These are phyloP conservation scores for Blera fallax DNA, from an alignment of 2,888 invertebrate species.

Conservation along the genomic window DNA sequence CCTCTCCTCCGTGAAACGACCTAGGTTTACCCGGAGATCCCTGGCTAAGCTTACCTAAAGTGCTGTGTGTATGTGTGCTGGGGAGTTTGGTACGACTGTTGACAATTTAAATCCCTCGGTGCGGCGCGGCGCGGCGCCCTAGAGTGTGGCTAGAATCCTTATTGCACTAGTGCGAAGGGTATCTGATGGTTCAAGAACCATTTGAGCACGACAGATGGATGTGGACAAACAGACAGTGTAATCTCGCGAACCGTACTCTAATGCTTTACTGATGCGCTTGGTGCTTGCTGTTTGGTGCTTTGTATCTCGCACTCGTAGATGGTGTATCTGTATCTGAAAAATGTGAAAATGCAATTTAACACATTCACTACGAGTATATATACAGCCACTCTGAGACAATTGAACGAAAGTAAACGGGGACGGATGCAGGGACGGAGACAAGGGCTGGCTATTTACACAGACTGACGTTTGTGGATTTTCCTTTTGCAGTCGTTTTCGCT, in stretches of 20 bases:
- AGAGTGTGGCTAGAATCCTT: background rate
- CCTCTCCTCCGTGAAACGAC: slow-evolving; percentile 1
- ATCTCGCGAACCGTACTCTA: slow-evolving; percentile 16
- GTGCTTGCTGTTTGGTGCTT: background rate
- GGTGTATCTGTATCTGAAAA: slow-evolving; percentile 43
- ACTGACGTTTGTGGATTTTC: background rate
- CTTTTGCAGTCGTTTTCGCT: background rate
- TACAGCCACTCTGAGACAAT: background rate
- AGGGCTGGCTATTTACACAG: background rate
- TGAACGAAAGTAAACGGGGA: background rate
- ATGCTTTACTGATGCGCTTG: background rate
- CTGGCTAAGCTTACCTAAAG: slow-evolving; percentile 14
- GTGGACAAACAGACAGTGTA: slow-evolving; percentile 27
- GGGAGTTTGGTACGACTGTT: slow-evolving; percentile 16
- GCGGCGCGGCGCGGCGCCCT: background rate
- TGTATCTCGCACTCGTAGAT: background rate
- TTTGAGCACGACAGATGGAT: slow-evolving; percentile 19
- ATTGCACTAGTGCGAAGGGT: background rate
- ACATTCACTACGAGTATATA: background rate
- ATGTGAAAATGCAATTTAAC: slow-evolving; percentile 56
- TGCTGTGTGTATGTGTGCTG: slow-evolving; percentile 20
- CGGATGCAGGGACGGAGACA: too few species aligned
- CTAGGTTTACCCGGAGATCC: slow-evolving; percentile 16
- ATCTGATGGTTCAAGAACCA: slow-evolving; percentile 7
- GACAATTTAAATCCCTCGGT: slow-evolving; percentile 39